Evolutionary conservation across 2,797 vertebrate genomes (phyloP), one percentile per base, ranked within the genome.

Genomic region (Manis javanica): DNA sequence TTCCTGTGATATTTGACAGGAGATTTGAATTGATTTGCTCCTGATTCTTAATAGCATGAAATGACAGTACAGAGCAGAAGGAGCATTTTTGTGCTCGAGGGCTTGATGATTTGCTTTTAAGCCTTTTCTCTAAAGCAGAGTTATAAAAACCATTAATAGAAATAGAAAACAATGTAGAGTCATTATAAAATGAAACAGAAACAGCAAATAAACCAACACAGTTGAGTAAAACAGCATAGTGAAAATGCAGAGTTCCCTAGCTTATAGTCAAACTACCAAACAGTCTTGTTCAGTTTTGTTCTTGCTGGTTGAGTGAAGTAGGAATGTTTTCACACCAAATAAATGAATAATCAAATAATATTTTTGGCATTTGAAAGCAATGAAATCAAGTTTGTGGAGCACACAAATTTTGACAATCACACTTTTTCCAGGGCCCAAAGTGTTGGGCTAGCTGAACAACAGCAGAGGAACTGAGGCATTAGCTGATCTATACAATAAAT

Each of bases 61-160:
- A 42, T 91, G 95, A 96, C 21, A 96, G 46, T 0, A 0, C 68
- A 85, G 0, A 2, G 12, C 14, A 2, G 5, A 91, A 11, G 9
- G 51, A 92, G 57, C 81, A 78, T 10, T 49, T 96, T 96, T 92
- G 46, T 63, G 95, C 90, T 91, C 4, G 5, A 72, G 49, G 59
- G n/a, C 26, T n/a, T 97, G 90, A 91, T 63, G 91, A 75, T 89
- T 0, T 19, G 64, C 26, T 39, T 96, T 39, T 90, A 83, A 61
- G 14, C 34, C 42, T 96, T 57, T 71, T 93, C 75, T 90, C 96
- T 95, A 97, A 97, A 97, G 85, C 88, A 96, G 24, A 97, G 23
- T 92, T 97, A 97, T 92, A 96, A 95, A 95, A 95, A 79, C 0
- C 51, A 86, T 89, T 91, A 64, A 97, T 51, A 2, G 59, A 2